Percentiles rank a stretch among this genome's conserved stretches.
Evolutionary conservation across 2,797 vertebrate genomes (phyloP).

Genomic region (Sphaeramia orbicularis): DNA sequence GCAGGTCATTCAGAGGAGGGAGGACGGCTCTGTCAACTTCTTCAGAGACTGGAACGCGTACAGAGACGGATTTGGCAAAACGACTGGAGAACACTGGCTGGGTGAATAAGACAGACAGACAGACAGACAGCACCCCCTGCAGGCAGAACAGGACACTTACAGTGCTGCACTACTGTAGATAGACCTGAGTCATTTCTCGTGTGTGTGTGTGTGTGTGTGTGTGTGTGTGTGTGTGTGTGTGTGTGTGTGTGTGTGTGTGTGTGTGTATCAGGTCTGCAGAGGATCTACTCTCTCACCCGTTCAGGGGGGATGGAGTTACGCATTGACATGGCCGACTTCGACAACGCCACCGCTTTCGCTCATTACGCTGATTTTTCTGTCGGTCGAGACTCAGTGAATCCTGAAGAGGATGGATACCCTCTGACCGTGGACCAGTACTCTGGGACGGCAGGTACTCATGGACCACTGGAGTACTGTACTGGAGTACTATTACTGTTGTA

Average conservation of each 20-base stretch:
- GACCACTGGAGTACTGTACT: not conserved
- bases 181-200: not conserved
- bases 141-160: too few species aligned
- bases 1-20: conserved; percentile 93
- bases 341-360: conserved; percentile 92
- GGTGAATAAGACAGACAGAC: conserved; percentile 79
- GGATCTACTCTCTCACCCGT: conserved; percentile 90
- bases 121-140: not conserved
- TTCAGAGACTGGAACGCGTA: conserved; percentile 95
- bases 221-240: too few species aligned
- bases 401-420: conserved; percentile 94
- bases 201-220: conserved; percentile 10
- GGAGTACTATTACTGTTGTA: rapidly evolving
- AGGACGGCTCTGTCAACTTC: conserved; percentile 93
- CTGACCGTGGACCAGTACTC: conserved; percentile 89
- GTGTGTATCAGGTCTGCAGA: conserved; percentile 87
- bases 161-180: too few species aligned
- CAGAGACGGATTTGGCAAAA: conserved; percentile 92
- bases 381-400: conserved; percentile 92
- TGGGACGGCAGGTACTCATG: conserved; percentile 89
- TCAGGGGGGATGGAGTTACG: conserved; percentile 91
- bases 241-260: too few species aligned
- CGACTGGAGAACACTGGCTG: conserved; percentile 95
- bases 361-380: conserved; percentile 90
- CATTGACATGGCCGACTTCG: conserved; percentile 94